Conservation (phyloP, 1,140 invertebrate species). For the Ostrea edulis region DNA sequence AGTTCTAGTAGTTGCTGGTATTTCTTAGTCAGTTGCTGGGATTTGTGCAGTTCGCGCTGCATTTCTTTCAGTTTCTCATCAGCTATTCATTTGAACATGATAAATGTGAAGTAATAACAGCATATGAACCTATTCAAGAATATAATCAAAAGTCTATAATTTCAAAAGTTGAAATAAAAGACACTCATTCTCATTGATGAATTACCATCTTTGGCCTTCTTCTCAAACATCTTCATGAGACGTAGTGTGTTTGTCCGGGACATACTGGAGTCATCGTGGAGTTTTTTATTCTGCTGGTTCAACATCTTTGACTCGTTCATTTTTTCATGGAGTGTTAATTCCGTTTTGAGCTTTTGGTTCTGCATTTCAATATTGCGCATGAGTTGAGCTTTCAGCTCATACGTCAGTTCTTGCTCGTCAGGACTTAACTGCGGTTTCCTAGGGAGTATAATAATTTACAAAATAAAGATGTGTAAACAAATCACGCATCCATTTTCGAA, state of each 20-base stretch:
- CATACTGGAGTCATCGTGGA: constrained; percentile 59
- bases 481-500: too few relatives aligned
- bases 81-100: constrained; percentile 52
- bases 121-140: too few relatives aligned
- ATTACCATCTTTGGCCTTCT: constrained; percentile 67
- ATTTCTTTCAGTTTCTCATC: constrained; percentile 66
- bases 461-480: too few relatives aligned
- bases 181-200: neutral
- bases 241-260: constrained; percentile 66
- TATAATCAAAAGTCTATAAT: too few relatives aligned
- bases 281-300: constrained; percentile 62
- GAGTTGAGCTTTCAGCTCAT: constrained; percentile 69
- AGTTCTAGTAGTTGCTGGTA: constrained; percentile 66
- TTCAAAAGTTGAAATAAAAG: too few relatives aligned
- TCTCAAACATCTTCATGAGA: constrained; percentile 69
- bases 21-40: constrained; percentile 67
- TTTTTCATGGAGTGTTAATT: constrained; percentile 69
- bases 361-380: constrained; percentile 70
- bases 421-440: constrained; percentile 62
- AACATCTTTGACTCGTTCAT: constrained; percentile 65
- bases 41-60: constrained; percentile 63
- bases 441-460: neutral
- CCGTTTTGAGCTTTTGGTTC: constrained; percentile 69
- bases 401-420: constrained; percentile 69
- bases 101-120: too few relatives aligned